A percentile compares a stretch with the other conserved stretches of the same genome.
Conservation (phyloP, 2,888 invertebrate genomes). For the Aphidius colemani region DNA sequence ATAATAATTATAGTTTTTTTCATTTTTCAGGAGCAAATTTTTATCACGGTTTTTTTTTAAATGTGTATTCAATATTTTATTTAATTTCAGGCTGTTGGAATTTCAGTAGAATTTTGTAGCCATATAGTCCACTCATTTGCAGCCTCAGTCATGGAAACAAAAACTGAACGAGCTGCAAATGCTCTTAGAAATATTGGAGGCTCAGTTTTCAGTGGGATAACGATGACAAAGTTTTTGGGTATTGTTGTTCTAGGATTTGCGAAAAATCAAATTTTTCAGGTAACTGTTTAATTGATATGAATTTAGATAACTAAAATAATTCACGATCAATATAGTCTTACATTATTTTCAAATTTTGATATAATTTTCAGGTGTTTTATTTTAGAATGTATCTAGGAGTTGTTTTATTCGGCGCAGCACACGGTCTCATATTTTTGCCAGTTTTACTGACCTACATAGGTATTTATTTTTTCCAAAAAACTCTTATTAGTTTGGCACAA, state of each 20-base stretch:
- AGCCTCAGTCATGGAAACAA: conserved; percentile 73
- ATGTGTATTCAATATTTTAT: conserved; percentile 4
- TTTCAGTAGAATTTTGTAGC: conserved; percentile 98
- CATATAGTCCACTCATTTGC: conserved; percentile 94
- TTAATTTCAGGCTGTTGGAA: conserved; percentile 83
- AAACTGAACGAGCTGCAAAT: conserved; percentile 79
- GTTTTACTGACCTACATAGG: conserved; percentile 97
- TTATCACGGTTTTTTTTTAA: not conserved
- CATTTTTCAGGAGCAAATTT: no score
- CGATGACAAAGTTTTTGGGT: conserved; percentile 96
- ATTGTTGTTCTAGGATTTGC: conserved; percentile 96
- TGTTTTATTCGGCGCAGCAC: conserved; percentile 94
- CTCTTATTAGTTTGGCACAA: no score
- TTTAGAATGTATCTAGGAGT: conserved; percentile 98
- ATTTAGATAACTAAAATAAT: no score
- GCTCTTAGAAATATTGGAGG: conserved; percentile 86
- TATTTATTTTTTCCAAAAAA: conserved; percentile 52
- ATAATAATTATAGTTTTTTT: not conserved
- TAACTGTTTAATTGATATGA: no score
- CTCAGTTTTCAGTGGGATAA: conserved; percentile 96
- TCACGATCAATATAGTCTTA: no score
- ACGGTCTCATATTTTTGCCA: conserved; percentile 96
- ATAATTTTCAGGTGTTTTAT: conserved; percentile 88
- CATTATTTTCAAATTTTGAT: no score
- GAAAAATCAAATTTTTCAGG: conserved; percentile 95